Evolutionary conservation across 2,888 invertebrate species (phyloP), one percentile per base, ranked within the genome.

Genomic region (Drosophila anomalata): DNA sequence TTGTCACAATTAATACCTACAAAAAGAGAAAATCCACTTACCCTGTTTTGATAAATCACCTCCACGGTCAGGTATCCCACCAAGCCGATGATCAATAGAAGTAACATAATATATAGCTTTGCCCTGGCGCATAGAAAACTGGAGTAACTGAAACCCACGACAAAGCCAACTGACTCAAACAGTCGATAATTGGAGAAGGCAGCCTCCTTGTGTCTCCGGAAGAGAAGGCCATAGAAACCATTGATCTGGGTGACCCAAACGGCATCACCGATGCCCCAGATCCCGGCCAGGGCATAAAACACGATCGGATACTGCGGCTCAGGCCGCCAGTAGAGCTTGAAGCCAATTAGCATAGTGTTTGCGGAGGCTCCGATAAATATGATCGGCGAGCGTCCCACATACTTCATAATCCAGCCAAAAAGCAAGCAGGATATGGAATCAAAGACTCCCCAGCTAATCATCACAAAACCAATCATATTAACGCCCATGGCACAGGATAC

Each of bases 161-260:
- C 36, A n/a, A 36, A 36, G 36, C 36, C 36, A 36, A n/a, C n/a
- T 6, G 36, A 96, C 91, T 97, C 97, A 96, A 97, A 97, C 8
- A 97, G 93, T 24, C 97, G 94, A 92, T 95, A 97, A 92, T 97
- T 97, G 54, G 96, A 96, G 93, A 97, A 97, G 0, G 97, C 97
- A 0, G 97, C 97, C 90, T 97, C 97, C 89, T 97, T 97, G 93
- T 97, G 96, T 65, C 96, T 95, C 88, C 96, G 93, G 93, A 96
- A 97, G 69, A 97, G 93, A 11, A 96, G 95, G 53, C 97, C 97
- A 90, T 97, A 97, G 17, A 97, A 93, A 96, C 98, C 97, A 90
- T 98, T 98, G 54, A 98, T 95, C 93, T 98, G 98, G 2, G 98
- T 98, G 91, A 98, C 98, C 97, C 98, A 98, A 0, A 98, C 96